Evolutionary conservation across 2,888 invertebrate genomes (phyloP), one percentile per base, ranked within the genome.

Genomic region (Malthinus flaveolus): DNA sequence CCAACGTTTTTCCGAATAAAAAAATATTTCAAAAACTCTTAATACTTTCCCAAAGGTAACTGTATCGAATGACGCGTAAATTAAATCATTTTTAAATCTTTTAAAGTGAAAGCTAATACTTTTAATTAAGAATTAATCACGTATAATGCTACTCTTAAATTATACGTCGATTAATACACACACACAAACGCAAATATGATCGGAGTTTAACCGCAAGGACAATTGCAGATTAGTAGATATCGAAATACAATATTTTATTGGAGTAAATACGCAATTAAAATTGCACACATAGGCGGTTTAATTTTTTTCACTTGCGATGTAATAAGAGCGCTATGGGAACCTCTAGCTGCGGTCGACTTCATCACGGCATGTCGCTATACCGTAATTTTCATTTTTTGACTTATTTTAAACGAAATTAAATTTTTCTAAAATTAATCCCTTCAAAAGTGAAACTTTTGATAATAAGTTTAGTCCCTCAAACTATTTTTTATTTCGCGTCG

Each of bases 211-310:
- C 23, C 65, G 58, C 63, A 65, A 65, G 60, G 65, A 62, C 63
- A 65, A 63, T 65, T 50, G 63, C 60, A 61, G 61, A 63, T 65
- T 63, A 63, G 48, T 59, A 55, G 54, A 50, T 49, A 50, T 35
- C 10, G 59, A 46, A 39, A 59, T 50, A 33, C 34, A 34, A 59
- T 54, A 54, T 15, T 42, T 45, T 15, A 46, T 35, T 39, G 9
- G 32, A n/a, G 49, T 60, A 60, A 65, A 64, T 64, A 61, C 62
- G 64, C 65, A 65, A 65, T 64, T 65, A 65, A 59, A 56, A 56
- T 48, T 52, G 62, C 58, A 65, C 56, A 65, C 56, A 62, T 52
- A 61, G 58, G 59, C 49, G 56, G 51, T 60, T 50, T 34, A 23
- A 55, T 62, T 64, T 23, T 23, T 64, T 64, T 64, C 54, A 34